These are phyloP conservation scores for Caenorhabditis japonica DNA, from an alignment of 2,888 invertebrate genomes.

Conservation along the genomic window DNA sequence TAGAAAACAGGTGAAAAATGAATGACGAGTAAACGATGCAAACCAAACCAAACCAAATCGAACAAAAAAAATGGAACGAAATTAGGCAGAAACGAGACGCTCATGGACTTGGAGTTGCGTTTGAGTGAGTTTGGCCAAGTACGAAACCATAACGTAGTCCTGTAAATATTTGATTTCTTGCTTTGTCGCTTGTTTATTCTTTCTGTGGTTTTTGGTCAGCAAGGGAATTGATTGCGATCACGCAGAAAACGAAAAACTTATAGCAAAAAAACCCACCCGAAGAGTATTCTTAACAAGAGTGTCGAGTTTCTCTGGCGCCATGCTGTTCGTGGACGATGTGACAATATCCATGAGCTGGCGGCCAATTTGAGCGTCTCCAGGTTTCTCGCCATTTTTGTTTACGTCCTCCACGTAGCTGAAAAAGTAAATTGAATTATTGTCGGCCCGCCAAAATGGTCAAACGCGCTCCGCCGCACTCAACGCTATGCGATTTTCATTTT, in stretches of 20 bases:
- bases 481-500: no score
- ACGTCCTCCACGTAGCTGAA: conserved; percentile 87
- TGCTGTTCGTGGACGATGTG: conserved; percentile 84
- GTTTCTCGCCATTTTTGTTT: conserved; percentile 81
- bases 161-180: conserved; percentile 69
- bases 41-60: neutral
- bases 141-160: conserved; percentile 96
- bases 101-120: conserved; percentile 96
- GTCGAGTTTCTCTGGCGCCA: conserved; percentile 90
- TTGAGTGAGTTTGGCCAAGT: conserved; percentile 93
- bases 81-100: conserved; percentile 82
- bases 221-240: no score
- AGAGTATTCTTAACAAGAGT: conserved; percentile 95
- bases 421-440: no score
- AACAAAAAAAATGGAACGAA: conserved; percentile 1
- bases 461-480: no score
- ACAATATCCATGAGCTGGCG: conserved; percentile 84
- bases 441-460: no score
- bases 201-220: conserved; percentile 14
- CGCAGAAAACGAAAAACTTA: no score
- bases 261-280: conserved; percentile 82
- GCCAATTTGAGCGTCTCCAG: conserved; percentile 87
- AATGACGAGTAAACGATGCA: neutral
- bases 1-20: neutral
- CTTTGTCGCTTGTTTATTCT: neutral